Conservation (phyloP, 1,140 invertebrate genomes). For the roundworm (Caenorhabditis elegans) region WBcel235 BX284604.4:8206501-8207000, state of each 20-base stretch:
- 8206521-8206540: too few relatives aligned
- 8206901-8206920: too few relatives aligned
- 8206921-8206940: too few relatives aligned
- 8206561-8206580: not conserved
- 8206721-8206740: not conserved
- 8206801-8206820: not conserved
- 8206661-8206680: conserved; percentile 19
- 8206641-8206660: not conserved
- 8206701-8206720: not conserved
- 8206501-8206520: too few relatives aligned
- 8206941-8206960: too few relatives aligned
- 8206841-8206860: not conserved
- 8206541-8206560: not conserved
- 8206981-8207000: too few relatives aligned
- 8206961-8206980: too few relatives aligned
- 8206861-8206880: too few relatives aligned
- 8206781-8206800: not conserved
- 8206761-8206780: not conserved
- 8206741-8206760: conserved; percentile 3
- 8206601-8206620: not conserved
- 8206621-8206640: not conserved
- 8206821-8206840: not conserved
- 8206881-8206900: too few relatives aligned
- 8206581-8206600: not conserved
- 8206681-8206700: conserved; percentile 17